Conservation (phyloP, 1,140 invertebrate genomes). For the Aphaenogaster rudis region DNA sequence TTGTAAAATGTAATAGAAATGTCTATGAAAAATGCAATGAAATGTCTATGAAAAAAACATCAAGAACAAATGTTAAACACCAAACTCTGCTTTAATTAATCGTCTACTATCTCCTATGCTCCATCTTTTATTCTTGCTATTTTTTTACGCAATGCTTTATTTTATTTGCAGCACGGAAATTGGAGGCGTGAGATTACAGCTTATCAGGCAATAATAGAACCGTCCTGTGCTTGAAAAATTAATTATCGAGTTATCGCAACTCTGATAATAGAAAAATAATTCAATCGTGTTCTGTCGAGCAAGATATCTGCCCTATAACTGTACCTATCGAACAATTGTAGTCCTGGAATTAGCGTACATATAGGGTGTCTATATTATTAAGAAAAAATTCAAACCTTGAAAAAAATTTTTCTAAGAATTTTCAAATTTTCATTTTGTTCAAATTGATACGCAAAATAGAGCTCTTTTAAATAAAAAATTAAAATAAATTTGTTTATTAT, state of each 20-base stretch:
- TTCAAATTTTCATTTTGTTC: background rate
- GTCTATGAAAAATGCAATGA: background rate
- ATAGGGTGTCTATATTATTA: background rate
- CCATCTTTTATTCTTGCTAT: background rate
- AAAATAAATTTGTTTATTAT: background rate
- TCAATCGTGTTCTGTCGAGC: background rate
- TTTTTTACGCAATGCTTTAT: background rate
- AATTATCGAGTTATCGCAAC: background rate
- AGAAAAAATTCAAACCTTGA: background rate
- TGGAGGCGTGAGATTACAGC: background rate
- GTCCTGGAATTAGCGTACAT: background rate
- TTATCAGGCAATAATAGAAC: constrained; percentile 6
- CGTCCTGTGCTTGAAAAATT: background rate
- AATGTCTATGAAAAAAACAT: background rate
- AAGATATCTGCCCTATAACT: background rate
- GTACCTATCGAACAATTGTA: background rate
- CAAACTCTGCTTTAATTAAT: background rate
- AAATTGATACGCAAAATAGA: background rate
- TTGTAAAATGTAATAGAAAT: no score
- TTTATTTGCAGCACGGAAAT: background rate
- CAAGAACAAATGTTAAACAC: background rate
- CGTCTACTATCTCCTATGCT: background rate
- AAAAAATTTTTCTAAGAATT: background rate
- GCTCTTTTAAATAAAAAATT: background rate
- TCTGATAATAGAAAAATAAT: constrained; percentile 26